Evolutionary conservation across 2,113 vertebrate genomes (phyloP).

Genomic region (Oreochromis aureus): DNA sequence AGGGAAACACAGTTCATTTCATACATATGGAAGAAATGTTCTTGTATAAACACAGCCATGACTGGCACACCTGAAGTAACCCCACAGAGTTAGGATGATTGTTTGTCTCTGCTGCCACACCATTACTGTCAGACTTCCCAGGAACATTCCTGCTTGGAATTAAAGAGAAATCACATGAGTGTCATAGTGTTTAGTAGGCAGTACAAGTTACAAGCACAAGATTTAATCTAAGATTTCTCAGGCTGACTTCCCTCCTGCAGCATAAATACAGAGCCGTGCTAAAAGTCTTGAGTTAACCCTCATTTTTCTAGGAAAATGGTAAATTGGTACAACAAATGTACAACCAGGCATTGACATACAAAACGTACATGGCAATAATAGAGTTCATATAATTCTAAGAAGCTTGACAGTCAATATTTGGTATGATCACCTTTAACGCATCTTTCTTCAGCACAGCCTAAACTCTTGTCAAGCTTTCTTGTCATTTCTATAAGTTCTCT

Average conservation of each 20-base stretch:
- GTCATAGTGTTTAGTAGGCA: not conserved
- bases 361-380: not conserved
- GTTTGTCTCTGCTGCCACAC: conserved; percentile 29
- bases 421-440: not conserved
- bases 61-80: conserved; percentile 63
- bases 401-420: not conserved
- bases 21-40: not conserved
- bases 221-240: not conserved
- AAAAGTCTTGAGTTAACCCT: not conserved
- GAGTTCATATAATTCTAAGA: not conserved
- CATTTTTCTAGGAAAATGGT: not conserved
- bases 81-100: conserved; percentile 67
- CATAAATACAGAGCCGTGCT: not conserved
- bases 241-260: not conserved
- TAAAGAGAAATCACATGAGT: not conserved
- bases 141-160: conserved; percentile 17
- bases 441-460: not conserved
- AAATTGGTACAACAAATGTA: not conserved
- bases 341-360: not conserved
- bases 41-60: not conserved
- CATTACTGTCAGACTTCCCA: conserved; percentile 50
- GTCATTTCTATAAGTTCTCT: not conserved
- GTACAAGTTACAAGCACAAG: not conserved
- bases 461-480: not conserved
- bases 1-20: not conserved